Conservation (phyloP, 2,797 vertebrate species). For the Gorsachius magnificus region DNA sequence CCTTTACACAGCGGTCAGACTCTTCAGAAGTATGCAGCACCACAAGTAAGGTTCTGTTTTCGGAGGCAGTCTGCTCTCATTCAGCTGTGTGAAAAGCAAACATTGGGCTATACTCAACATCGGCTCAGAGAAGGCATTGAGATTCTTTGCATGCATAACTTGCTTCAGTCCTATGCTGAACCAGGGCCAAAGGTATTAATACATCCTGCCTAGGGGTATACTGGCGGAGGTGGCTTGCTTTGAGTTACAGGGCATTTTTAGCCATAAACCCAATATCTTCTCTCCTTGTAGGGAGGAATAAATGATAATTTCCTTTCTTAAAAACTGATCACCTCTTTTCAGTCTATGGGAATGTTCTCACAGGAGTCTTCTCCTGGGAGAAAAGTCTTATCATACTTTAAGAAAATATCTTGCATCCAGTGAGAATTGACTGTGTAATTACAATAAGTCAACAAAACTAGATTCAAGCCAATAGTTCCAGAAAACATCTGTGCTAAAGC, state of each 20-base stretch:
- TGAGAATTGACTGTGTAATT: background rate
- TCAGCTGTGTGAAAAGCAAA: background rate
- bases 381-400: background rate
- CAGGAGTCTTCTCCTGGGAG: background rate
- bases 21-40: background rate
- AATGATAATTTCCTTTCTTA: background rate
- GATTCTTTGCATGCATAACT: background rate
- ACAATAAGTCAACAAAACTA: background rate
- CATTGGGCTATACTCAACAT: background rate
- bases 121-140: background rate
- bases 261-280: background rate
- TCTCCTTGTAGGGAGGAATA: background rate
- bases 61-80: background rate
- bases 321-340: background rate
- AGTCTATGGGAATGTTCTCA: background rate
- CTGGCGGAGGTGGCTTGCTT: background rate
- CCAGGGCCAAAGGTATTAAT: background rate
- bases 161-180: background rate
- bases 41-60: background rate
- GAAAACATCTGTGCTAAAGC: slow-evolving; percentile 1
- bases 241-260: background rate
- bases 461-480: background rate
- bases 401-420: background rate
- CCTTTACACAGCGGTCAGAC: background rate
- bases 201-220: background rate